Evolutionary conservation across 1,140 invertebrate species (phyloP), one percentile per base, ranked within the genome.

Genomic region (Chymomyza costata): DNA sequence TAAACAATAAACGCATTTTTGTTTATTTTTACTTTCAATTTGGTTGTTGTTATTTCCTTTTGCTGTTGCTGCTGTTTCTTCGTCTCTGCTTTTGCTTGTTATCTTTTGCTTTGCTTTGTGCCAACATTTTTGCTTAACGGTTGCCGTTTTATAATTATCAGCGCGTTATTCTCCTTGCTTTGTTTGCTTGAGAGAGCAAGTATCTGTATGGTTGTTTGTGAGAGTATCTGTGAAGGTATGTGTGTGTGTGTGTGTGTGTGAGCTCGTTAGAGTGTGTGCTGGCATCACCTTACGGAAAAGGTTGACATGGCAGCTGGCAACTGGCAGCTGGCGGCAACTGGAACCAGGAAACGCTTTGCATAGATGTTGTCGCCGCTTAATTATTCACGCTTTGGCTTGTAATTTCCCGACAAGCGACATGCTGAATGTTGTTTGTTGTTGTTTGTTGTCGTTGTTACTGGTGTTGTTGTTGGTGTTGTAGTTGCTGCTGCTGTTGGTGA

Each of bases 21-120:
- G 62, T 65, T 65, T 65, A 65, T 65, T 65, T 64, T 65, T 65
- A 65, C 61, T 65, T 65, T 64, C 61, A 64, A 64, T 64, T 64
- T 64, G 56, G 32, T 44, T 13, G 2, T 10, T 13, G 6, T 11
- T 21, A 7, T n/a, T n/a, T 18, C 14, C 25, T 39, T 38, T 56
- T 63, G 30, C 18, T 64, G 43, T 43, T 48, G 41, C 17, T 44
- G 54, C 25, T 41, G 43, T 62, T 62, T 47, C 32, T 31, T 45
- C 15, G 28, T 11, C 10, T 16, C 30, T 31, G 32, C 1, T 19
- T 43, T 43, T 28, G 19, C 15, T 7, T 28, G 15, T 28, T 1
- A 3, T 28, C 2, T 43, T 7, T 7, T 14, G 28, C n/a, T 21
- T 14, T 30, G 13, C n/a, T 14, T 14, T 46, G 19, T 45, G 11